Conservation (phyloP, 2,888 invertebrate genomes). For the Plebejus anna region DNA sequence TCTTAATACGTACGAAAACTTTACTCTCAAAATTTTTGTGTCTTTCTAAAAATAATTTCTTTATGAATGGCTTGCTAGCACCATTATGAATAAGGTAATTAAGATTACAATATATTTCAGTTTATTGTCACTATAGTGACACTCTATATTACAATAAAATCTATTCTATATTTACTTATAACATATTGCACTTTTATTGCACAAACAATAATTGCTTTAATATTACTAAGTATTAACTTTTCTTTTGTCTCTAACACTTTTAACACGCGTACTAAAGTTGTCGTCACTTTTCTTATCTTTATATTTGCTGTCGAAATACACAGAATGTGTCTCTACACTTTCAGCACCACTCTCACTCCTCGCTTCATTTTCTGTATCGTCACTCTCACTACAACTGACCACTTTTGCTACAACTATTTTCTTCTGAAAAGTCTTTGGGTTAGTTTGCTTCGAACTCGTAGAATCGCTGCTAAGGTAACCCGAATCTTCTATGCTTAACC, state of each 20-base stretch:
- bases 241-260: constrained; percentile 38
- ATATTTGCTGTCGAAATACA: constrained; percentile 87
- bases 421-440: constrained; percentile 44
- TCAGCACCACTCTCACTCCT: constrained; percentile 93
- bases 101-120: not conserved
- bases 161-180: not conserved
- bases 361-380: constrained; percentile 89
- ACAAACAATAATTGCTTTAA: constrained; percentile 37
- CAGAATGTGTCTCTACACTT: constrained; percentile 92
- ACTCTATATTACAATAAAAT: not conserved
- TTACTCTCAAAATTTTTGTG: not conserved
- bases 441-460: constrained; percentile 73
- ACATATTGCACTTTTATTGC: constrained; percentile 54
- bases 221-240: constrained; percentile 36
- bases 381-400: constrained; percentile 85
- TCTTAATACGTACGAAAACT: too few species aligned
- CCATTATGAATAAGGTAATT: not conserved
- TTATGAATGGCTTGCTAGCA: not conserved
- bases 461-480: constrained; percentile 93
- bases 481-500: constrained; percentile 83
- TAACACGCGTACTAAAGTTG: constrained; percentile 40
- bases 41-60: not conserved
- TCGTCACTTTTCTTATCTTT: constrained; percentile 67
- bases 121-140: constrained; percentile 19
- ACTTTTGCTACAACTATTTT: constrained; percentile 73